Conservation (phyloP, 30 jellyfish, hydroid and myxozoan species). For the Haliclystus octoradiatus region DNA sequence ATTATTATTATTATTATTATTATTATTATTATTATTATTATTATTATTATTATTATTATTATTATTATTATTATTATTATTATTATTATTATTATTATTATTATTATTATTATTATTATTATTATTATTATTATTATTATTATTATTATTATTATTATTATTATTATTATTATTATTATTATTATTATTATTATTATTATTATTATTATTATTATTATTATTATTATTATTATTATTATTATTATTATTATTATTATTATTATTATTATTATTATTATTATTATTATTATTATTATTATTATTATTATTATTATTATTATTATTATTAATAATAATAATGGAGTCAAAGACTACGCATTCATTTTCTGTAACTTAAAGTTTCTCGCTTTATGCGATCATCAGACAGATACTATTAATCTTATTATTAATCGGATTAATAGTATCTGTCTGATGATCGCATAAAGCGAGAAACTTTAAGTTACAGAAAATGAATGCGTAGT, state of each 20-base stretch:
- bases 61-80: neutral
- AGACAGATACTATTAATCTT: too few species aligned
- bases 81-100: neutral
- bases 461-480: too few species aligned
- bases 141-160: neutral
- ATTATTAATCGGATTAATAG: too few species aligned
- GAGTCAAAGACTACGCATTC: too few species aligned
- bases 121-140: neutral
- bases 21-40: neutral
- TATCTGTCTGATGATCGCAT: too few species aligned
- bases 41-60: neutral
- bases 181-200: neutral
- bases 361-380: too few species aligned
- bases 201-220: neutral
- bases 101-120: neutral
- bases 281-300: neutral
- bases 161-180: neutral
- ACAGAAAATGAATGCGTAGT: too few species aligned
- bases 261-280: neutral
- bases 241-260: neutral
- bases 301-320: neutral
- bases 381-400: too few species aligned
- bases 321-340: too few species aligned
- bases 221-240: neutral
- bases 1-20: neutral